These are phyloP conservation scores for Dallia pectoralis DNA, from an alignment of 2,797 vertebrate species.

Conservation along the genomic window DNA sequence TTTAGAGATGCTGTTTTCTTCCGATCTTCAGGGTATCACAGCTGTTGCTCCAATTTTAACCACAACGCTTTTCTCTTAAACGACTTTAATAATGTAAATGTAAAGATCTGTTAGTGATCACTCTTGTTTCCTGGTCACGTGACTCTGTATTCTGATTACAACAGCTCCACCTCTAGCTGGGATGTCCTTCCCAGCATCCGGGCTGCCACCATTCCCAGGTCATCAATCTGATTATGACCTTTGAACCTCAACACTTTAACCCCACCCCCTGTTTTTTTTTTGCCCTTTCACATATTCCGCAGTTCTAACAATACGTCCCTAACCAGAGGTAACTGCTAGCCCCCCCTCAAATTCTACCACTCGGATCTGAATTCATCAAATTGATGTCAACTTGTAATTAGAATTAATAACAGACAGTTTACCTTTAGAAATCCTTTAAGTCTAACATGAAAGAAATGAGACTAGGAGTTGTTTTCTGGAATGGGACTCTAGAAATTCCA, in stretches of 20 bases:
- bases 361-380: neutral
- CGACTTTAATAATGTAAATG: too few relatives aligned
- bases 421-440: neutral
- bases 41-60: neutral
- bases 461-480: constrained; percentile 3
- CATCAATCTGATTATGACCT: constrained; percentile 51
- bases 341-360: neutral
- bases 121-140: constrained; percentile 42
- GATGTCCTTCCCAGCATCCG: constrained; percentile 74
- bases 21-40: neutral
- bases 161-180: constrained; percentile 82
- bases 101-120: constrained; percentile 24
- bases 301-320: constrained; percentile 27
- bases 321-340: constrained; percentile 16
- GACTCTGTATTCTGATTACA: constrained; percentile 64
- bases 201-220: constrained; percentile 73
- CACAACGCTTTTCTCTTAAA: too few relatives aligned
- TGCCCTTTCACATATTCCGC: constrained; percentile 11
- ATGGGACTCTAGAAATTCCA: neutral
- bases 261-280: constrained; percentile 9
- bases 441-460: neutral
- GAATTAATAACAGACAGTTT: neutral
- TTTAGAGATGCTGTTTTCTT: neutral
- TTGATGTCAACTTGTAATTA: neutral
- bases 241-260: constrained; percentile 19